These are phyloP conservation scores for Cyprinodon variegatus DNA, from an alignment of 2,113 vertebrate species.

Conservation along the genomic window DNA sequence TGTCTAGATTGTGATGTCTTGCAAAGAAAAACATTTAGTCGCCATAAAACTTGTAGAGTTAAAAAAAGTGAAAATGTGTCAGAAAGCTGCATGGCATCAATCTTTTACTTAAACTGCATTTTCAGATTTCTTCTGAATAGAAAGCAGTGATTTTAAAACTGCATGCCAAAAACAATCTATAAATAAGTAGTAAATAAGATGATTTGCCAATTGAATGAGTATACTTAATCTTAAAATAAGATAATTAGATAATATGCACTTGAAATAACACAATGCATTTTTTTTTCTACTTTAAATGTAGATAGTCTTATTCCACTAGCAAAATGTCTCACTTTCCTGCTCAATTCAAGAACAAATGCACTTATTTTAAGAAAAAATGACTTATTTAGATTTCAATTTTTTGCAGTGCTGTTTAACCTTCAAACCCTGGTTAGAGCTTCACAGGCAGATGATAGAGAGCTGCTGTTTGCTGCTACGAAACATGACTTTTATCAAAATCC, in stretches of 20 bases:
- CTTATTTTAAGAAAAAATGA: too few relatives aligned
- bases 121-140: slow-evolving; percentile 19
- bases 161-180: too few relatives aligned
- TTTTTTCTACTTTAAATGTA: too few relatives aligned
- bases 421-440: slow-evolving; percentile 1
- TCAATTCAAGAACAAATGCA: too few relatives aligned
- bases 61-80: slow-evolving; percentile 12
- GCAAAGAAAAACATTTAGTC: slow-evolving; percentile 22
- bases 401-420: not conserved
- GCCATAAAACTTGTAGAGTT: not conserved
- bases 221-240: too few relatives aligned
- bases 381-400: too few relatives aligned
- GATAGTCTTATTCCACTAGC: too few relatives aligned
- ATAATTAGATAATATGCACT: too few relatives aligned
- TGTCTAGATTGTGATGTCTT: slow-evolving; percentile 18
- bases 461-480: slow-evolving; percentile 1
- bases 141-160: slow-evolving; percentile 24
- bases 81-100: slow-evolving; percentile 20
- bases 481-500: slow-evolving; percentile 8
- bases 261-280: too few relatives aligned
- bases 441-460: not conserved
- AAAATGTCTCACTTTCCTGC: too few relatives aligned
- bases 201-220: too few relatives aligned
- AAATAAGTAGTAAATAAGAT: too few relatives aligned
- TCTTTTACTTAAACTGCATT: slow-evolving; percentile 34